phyloP scores from a whole-genome alignment of 2,888 invertebrate species.

The Scaptomyza cyrtandrae region DNA sequence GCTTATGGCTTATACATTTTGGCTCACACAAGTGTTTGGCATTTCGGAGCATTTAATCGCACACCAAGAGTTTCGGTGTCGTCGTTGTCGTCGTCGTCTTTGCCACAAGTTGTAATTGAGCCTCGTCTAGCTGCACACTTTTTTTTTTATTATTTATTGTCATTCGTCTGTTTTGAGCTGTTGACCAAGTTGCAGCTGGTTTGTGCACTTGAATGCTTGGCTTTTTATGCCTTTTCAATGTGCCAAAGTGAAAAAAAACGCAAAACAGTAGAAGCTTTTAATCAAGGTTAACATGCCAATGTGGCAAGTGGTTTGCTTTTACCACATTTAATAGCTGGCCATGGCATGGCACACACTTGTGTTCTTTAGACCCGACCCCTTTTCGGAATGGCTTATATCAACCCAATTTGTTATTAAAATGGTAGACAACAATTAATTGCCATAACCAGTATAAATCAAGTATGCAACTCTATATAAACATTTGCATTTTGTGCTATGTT shows the following conservation, averaged over 20 bases:
- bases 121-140: constrained; percentile 33
- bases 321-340: constrained; percentile 47
- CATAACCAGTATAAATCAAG: constrained; percentile 28
- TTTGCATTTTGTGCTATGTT: constrained; percentile 27
- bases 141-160: constrained; percentile 63
- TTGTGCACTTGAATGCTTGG: constrained; percentile 70
- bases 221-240: constrained; percentile 37
- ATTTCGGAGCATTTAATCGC: constrained; percentile 70
- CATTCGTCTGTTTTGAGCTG: constrained; percentile 46
- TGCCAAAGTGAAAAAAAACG: constrained; percentile 5
- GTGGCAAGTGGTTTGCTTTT: constrained; percentile 66
- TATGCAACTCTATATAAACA: constrained; percentile 18
- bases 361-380: constrained; percentile 51
- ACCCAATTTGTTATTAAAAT: constrained; percentile 25
- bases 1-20: constrained; percentile 23
- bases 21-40: constrained; percentile 48
- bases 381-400: constrained; percentile 15
- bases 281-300: constrained; percentile 74
- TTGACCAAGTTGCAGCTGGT: constrained; percentile 66
- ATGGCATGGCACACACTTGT: constrained; percentile 55
- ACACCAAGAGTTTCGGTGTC: constrained; percentile 40
- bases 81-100: constrained; percentile 20
- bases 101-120: constrained; percentile 58
- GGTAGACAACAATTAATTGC: constrained; percentile 19
- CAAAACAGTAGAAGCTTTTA: constrained; percentile 45